A percentile compares a stretch with the other conserved stretches of the same genome.
Conservation (phyloP, 2,888 invertebrate species). For the Vanessa cardui region DNA sequence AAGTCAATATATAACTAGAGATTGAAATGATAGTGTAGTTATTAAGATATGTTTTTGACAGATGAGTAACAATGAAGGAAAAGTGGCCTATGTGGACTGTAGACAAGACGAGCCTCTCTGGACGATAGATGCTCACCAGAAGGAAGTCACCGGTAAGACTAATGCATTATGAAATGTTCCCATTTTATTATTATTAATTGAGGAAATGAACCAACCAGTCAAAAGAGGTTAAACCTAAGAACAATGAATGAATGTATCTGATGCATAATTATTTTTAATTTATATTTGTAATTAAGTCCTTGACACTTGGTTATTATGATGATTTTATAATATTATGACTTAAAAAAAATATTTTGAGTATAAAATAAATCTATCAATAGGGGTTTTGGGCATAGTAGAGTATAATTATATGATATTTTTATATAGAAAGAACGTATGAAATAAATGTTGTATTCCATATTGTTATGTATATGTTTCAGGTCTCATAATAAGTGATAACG, state of each 20-base stretch:
- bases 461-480: slow-evolving; percentile 67
- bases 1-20: neutral
- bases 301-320: no score
- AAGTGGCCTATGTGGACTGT: slow-evolving; percentile 89
- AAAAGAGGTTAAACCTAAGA: no score
- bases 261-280: no score
- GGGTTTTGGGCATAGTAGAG: no score
- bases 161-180: neutral
- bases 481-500: slow-evolving; percentile 86
- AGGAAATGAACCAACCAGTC: neutral
- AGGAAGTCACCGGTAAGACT: slow-evolving; percentile 89
- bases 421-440: no score
- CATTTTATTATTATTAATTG: neutral
- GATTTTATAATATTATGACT: no score
- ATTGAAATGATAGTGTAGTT: neutral
- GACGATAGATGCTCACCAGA: slow-evolving; percentile 89
- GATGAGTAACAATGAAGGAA: slow-evolving; percentile 85
- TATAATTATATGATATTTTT: no score
- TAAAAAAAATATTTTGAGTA: no score
- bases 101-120: slow-evolving; percentile 86
- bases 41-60: slow-evolving; percentile 40
- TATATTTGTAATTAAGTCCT: no score
- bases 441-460: neutral
- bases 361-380: no score
- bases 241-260: no score